Evolutionary conservation across 2,888 invertebrate species (phyloP).

Genomic region (Erynnis tages): DNA sequence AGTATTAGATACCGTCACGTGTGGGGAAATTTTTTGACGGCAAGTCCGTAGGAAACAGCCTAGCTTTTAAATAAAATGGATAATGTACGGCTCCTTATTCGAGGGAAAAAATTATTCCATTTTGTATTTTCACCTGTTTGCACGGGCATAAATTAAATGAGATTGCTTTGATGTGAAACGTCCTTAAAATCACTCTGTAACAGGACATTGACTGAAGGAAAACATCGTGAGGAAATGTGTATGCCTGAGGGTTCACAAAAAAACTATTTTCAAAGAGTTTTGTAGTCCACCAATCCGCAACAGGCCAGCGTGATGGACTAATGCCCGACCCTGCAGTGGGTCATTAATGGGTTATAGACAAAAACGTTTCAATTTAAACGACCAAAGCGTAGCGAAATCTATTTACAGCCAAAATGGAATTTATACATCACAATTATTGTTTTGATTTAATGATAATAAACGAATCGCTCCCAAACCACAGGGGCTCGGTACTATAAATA

Average conservation of each 20-base stretch:
- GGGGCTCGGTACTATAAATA: slow-evolving; percentile 7
- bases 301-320: no score
- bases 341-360: no score
- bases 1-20: slow-evolving; percentile 10
- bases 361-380: no score
- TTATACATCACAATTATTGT: background rate
- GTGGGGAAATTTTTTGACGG: slow-evolving; percentile 15
- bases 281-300: no score
- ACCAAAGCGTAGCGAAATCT: no score
- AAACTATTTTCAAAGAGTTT: no score
- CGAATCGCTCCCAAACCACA: background rate
- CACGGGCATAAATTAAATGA: background rate
- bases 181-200: no score
- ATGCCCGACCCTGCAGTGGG: no score
- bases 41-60: background rate
- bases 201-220: no score
- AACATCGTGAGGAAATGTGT: no score
- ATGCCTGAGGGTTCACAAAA: no score
- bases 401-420: background rate
- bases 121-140: background rate
- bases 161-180: no score
- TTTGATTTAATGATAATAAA: background rate
- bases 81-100: slow-evolving; percentile 5
- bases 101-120: background rate
- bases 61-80: slow-evolving; percentile 7